Evolutionary conservation across 2,797 vertebrate species (phyloP), one percentile per base, ranked within the genome.

Genomic region (Gymnoscopelus microlampas): DNA sequence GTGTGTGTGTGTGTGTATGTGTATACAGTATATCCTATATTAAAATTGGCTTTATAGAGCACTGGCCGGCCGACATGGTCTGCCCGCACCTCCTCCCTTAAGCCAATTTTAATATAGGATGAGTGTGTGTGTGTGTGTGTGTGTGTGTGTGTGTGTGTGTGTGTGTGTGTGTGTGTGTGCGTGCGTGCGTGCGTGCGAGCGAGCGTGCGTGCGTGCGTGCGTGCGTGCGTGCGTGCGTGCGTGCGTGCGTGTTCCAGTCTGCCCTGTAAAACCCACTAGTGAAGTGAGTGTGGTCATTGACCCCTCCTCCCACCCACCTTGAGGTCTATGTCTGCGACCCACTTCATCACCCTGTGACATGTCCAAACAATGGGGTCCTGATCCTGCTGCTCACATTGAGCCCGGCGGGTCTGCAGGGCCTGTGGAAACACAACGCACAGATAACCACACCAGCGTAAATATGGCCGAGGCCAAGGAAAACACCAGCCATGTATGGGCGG

Each of bases 251-350:
- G 50, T 82, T 71, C 51, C 48, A 65, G 50, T 70, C 63, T 71
- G 60, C 3, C 19, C 50, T 19, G 32, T 10, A 75, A 59, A 77
- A 71, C 65, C 53, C 69, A 55, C 0, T 2, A 5, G 32, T 24
- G 50, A 58, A 65, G 26, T 68, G 63, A 66, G 63, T 32, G 12
- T 61, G 7, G 1, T 62, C 68, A 19, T 66, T 76, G 75, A 84
- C 19, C 62, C 14, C 26, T 23, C 73, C 74, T 44, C 59, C 76
- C 61, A 83, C 91, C 79, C 85, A 96, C 95, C 94, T 95, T 94
- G 49, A 96, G 93, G 86, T 96, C 95, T 23, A 96, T 95, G 60
- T 95, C 94, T 57, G 90, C 91, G 80, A 96, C 90, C 95, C 95
- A 96, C 79, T 95, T 95, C 83, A 94, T 94, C 70, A 96, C 94